phyloP scores from a whole-genome alignment of 2,113 vertebrate species.

The Gobio gobio region DNA sequence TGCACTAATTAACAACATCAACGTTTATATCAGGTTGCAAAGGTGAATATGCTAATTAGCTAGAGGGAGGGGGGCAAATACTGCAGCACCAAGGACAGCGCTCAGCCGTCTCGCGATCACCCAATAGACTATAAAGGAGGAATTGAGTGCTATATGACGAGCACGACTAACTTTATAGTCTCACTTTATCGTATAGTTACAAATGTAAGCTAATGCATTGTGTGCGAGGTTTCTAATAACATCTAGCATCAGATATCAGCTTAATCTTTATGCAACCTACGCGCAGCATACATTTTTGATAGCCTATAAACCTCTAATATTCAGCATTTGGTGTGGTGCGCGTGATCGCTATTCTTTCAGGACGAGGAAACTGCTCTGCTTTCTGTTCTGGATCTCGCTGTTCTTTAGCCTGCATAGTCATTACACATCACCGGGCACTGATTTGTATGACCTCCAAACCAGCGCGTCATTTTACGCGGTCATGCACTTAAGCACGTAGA shows the following conservation, averaged over 20 bases:
- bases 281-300: not conserved
- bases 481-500: not conserved
- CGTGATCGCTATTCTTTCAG: not conserved
- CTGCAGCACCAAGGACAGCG: slow-evolving; percentile 81
- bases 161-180: not conserved
- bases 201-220: not conserved
- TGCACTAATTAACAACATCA: not conserved
- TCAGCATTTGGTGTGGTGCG: not conserved
- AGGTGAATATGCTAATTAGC: slow-evolving; percentile 20
- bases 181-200: not conserved
- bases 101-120: not conserved
- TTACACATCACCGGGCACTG: not conserved
- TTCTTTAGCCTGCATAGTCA: not conserved
- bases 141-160: not conserved
- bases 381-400: not conserved
- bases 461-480: slow-evolving; percentile 3
- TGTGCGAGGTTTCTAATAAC: not conserved
- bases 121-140: not conserved
- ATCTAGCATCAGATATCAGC: not conserved
- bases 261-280: not conserved
- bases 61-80: not conserved
- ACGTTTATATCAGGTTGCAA: slow-evolving; percentile 9
- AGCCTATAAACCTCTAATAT: not conserved
- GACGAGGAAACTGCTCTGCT: not conserved
- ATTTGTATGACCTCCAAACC: slow-evolving; percentile 41